Percentiles rank a stretch among this genome's conserved stretches.
Evolutionary conservation across 2,113 vertebrate species (phyloP).

Genomic region (Peromyscus polionotus): DNA sequence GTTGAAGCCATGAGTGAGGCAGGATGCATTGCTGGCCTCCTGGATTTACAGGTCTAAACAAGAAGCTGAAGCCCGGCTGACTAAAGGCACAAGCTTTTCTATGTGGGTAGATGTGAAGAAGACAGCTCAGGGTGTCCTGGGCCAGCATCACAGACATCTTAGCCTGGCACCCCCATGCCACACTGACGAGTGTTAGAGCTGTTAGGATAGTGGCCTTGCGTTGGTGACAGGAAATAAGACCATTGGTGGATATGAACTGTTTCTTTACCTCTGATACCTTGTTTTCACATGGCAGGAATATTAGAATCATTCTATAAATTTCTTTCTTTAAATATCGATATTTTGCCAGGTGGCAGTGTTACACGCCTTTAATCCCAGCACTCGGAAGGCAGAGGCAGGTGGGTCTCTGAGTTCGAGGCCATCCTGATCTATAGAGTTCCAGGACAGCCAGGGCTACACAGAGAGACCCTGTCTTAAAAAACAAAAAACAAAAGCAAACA

Average conservation of each 20-base stretch:
- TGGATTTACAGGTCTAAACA: not conserved
- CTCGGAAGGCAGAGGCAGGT: not conserved
- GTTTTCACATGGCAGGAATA: conserved; percentile 39
- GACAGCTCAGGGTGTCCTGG: not conserved
- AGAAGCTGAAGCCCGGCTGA: not conserved
- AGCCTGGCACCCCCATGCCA: not conserved
- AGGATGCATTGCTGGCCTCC: not conserved
- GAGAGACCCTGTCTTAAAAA: not conserved
- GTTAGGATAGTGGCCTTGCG: not conserved
- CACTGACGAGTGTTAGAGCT: not conserved
- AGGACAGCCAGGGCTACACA: not conserved
- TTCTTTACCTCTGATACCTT: conserved; percentile 3
- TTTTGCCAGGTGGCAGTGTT: not conserved
- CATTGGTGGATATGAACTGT: not conserved
- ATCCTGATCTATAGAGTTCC: not conserved
- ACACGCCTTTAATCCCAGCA: not conserved
- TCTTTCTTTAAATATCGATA: not conserved
- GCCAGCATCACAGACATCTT: no score
- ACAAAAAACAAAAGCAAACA: not conserved
- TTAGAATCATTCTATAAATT: not conserved
- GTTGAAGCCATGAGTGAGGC: not conserved
- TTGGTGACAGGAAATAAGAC: conserved; percentile 21
- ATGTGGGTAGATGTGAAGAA: not conserved
- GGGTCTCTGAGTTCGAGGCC: not conserved
- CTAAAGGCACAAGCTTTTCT: not conserved